Evolutionary conservation across 2,888 invertebrate genomes (phyloP), one percentile per base, ranked within the genome.

Genomic region (Tigriopus californicus): DNA sequence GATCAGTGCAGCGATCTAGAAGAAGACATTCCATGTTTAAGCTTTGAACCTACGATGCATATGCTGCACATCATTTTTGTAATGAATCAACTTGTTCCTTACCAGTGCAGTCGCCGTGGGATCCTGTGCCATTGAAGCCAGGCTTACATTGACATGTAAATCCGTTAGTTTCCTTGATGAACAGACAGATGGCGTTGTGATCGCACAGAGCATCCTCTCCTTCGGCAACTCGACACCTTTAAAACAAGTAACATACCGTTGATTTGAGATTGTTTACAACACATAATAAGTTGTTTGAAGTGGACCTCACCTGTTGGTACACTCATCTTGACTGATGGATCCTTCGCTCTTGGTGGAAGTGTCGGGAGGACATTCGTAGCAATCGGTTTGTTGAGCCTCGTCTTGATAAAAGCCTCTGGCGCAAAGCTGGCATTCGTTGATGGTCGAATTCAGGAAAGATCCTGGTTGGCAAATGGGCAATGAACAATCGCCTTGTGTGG

Each of bases 81-180:
- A 61, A 69, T 8, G 8, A 33, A 33, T 33, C 33, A 33, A 33
- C 8, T 3, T 33, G 3, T 33, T 33, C 4, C 33, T 90, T 90
- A 62, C 78, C 75, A 73, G 80, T 78, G 13, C 56, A 56, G 22
- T 56, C 25, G 2, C 42, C 42, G 13, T 41, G 41, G 15, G 13
- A 10, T 60, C 89, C 90, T 20, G 86, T 86, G 64, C 88, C 87
- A 68, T 88, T 87, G 74, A 85, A 92, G 1, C 92, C 92, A 1
- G 88, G 85, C 67, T 90, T 91, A 71, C 92, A 94, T 69, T 89
- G 84, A 69, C 92, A 94, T 67, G 82, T 81, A 75, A 87, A 88
- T 66, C 86, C 84, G 64, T 81, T 82, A 11, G 82, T 85, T 0
- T 63, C 62, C 8, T 81, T 80, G 57, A 85, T 80, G 62, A 88